Base-by-base conservation (phyloP, 2,888 invertebrate genomes). In the Aphidius colemani region DNA sequence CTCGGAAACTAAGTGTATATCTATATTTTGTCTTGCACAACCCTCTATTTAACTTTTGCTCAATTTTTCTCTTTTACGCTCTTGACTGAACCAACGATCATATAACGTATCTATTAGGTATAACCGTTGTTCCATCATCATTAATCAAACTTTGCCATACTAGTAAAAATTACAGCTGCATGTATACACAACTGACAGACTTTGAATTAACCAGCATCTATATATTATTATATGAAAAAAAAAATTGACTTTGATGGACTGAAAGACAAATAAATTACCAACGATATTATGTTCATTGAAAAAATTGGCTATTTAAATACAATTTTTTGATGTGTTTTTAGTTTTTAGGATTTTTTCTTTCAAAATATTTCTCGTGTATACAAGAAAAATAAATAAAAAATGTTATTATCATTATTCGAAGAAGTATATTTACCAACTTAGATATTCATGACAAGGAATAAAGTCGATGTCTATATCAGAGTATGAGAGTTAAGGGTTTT, bases 131-230 rank as follows among this genome's bases (percentile, higher is more conserved):
- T 39, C 30, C 30, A 30, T 30, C 46, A 46, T 46, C 57, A 46
- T 68, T 64, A 59, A 67, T 69, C 59, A 64, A 61, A 65, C 64
- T 57, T 64, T 61, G 51, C 56, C 50, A 56, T 46, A 48, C 64
- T 62, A 65, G 66, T 66, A 65, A 63, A 64, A 69, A 67, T 68
- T 63, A 62, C 66, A 61, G 60, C 53, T 61, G 61, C 51, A 30
- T 39, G 30, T 40, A 13, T 30, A 30, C 30, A 30, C 30, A 48
- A 46, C 46, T 50, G 50, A 59, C 53, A 53, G 30, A 46, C 57
- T 56, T 41, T 44, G 45, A 65, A 30, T 30, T 30, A 30, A 50
- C 11, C 56, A 13, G 45, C 55, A 58, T 65, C 30, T 18, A 18
- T 18, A 18, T 18, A 18, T 18, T 18, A 18, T 18, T 18, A 18